A percentile compares a stretch with the other conserved stretches of the same genome.
Evolutionary conservation across 1,140 invertebrate genomes (phyloP).

Genomic region (Pissodes strobi): DNA sequence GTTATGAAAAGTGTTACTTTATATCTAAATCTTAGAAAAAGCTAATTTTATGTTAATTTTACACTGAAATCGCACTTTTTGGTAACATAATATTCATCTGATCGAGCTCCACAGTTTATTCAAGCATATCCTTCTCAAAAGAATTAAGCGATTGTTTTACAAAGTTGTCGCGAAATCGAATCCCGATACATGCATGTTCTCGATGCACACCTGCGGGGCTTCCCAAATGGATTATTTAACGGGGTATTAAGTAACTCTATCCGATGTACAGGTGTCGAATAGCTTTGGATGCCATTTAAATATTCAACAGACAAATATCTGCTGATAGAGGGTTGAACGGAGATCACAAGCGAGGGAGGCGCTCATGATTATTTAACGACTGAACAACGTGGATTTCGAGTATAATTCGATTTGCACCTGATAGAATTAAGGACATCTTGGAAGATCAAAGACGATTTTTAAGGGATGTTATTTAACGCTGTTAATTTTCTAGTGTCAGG

Average conservation of each 20-base stretch:
- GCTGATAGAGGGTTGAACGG: constrained; percentile 23
- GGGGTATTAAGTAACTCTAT: constrained; percentile 32
- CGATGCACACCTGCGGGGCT: constrained; percentile 20
- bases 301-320: constrained; percentile 32
- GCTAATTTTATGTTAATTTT: too few species aligned
- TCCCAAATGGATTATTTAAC: constrained; percentile 32
- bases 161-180: constrained; percentile 10
- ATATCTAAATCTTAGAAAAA: too few species aligned
- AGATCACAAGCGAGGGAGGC: constrained; percentile 16
- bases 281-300: constrained; percentile 30
- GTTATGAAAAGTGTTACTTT: too few species aligned
- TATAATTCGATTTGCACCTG: constrained; percentile 17
- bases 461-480: too few species aligned
- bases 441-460: constrained; percentile 17
- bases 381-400: constrained; percentile 19
- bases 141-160: not conserved
- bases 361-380: constrained; percentile 33
- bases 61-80: too few species aligned
- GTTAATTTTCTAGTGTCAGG: too few species aligned
- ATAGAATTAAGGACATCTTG: constrained; percentile 7
- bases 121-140: not conserved
- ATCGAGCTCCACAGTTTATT: too few species aligned
- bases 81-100: too few species aligned
- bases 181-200: not conserved
- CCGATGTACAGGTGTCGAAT: constrained; percentile 32